Evolutionary conservation across 2,888 invertebrate genomes (phyloP), one percentile per base, ranked within the genome.

Genomic region (Sarcophaga caerulescens): DNA sequence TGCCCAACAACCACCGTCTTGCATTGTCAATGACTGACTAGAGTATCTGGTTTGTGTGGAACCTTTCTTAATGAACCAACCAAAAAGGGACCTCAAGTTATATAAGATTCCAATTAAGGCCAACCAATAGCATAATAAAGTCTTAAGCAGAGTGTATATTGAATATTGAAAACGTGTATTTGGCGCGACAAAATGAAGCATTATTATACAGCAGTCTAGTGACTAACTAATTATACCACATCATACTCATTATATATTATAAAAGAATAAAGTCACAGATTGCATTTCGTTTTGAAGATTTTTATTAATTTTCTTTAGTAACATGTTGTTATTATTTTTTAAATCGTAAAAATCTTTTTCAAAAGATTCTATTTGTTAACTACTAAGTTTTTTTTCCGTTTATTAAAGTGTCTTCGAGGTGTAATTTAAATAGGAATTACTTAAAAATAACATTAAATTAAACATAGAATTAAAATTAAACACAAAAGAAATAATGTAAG

Each of bases 261-360:
- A 45, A 68, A 21, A 47, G 4, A 17, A 14, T 25, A 4, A 10
- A 70, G 11, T 17, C n/a, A n/a, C 0, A n/a, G 6, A 17, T 47
- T 5, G 45, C 2, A 11, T 65, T n/a, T 70, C 52, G 19, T 59
- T 45, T 70, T 59, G 5, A 52, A n/a, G 19, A 74, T 63, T 21
- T 75, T 68, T 47, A 68, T 76, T 76, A 69, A 81, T 69, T 63
- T 63, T 76, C 35, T 81, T 65, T 70, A 70, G 65, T 70, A 81
- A 81, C 70, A 81, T 52, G 8, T 65, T 74, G 25, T 57, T 47
- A 35, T 69, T 59, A 66, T 79, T 52, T 63, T 17, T 70, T 35
- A 52, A 65, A 63, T 79, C 44, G 21, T 57, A 17, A 3, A 66
- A 81, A 81, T 75, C 19, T 81, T 69, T 73, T 45, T 10, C 60